Base-by-base conservation (phyloP, 2,888 invertebrate species). In the Arrhopalites spinosus region DNA sequence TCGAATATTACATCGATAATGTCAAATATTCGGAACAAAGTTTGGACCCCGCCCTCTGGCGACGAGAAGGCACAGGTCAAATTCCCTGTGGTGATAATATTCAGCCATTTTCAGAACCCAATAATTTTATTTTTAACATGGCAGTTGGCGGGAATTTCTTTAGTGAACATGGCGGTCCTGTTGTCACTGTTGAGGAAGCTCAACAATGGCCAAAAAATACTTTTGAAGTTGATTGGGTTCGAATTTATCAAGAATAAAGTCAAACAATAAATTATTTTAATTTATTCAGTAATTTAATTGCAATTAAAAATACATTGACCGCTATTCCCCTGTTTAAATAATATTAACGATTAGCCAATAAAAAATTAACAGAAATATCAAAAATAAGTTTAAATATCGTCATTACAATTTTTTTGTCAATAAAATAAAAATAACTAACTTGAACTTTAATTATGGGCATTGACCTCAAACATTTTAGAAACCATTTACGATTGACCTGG, bases 1-100 rank as follows among this genome's bases (percentile, higher is more conserved):
- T 82, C 17, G 82, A 81, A 56, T 82, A 79, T 78, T 82, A 82
- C 69, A 70, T 82, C 59, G 82, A 82, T 50, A 79, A 80, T 59
- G 59, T 74, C 13, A 77, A 75, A 25, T 78, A 77, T 53, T 81
- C 76, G 36, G 76, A 78, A 63, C 78, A 78, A 13, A 78, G 79
- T 8, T 68, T 82, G 5, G 79, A 79, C 29, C 76, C 77, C 0
- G 73, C 67, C 29, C 36, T 25, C 15, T 68, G 68, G 74, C 20
- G 74, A 17, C n/a, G 43, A 3, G 61, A 56, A 15, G 50, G 50
- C 2, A 17, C 63, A 27, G 68, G 47, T 3, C 79, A 77, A 59
- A 71, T 76, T 36, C 81, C 82, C 7, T 82, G 82, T 56, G 76
- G 78, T 68, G 72, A 77, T 25, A 25, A 70, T 45, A 73, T 73